A percentile compares a stretch with the other conserved stretches of the same genome.
phyloP scores from a whole-genome alignment of 2,888 invertebrate species.

The Andrena minutula region DNA sequence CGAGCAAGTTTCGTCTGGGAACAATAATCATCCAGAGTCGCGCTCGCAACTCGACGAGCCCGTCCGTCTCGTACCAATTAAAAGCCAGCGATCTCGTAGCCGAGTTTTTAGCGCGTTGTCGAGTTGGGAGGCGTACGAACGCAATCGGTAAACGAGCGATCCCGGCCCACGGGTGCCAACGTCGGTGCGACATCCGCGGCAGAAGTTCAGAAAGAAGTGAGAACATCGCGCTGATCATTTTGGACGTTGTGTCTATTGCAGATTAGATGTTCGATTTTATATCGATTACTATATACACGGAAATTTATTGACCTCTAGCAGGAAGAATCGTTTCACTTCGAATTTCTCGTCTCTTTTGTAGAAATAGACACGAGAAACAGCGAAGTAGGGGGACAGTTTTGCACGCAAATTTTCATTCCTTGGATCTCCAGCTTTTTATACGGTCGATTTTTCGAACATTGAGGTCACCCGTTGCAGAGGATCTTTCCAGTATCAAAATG shows the following conservation, averaged over 20 bases:
- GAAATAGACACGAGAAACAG: background rate
- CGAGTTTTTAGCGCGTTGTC: conserved; percentile 43
- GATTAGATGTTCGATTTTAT: conserved; percentile 18
- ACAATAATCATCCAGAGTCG: conserved; percentile 38
- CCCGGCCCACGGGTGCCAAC: conserved; percentile 60
- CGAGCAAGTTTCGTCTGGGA: conserved; percentile 43
- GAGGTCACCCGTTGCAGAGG: background rate
- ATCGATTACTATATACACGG: background rate
- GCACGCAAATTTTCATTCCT: background rate
- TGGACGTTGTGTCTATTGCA: conserved; percentile 9
- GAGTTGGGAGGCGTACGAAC: conserved; percentile 32
- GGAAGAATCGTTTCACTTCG: background rate
- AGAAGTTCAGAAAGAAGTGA: background rate
- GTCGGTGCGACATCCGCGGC: conserved; percentile 11
- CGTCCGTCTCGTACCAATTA: conserved; percentile 42
- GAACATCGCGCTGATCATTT: conserved; percentile 8
- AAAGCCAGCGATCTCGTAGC: conserved; percentile 15
- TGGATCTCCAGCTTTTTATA: conserved; percentile 11
- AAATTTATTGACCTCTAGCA: background rate
- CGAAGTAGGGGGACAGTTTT: background rate
- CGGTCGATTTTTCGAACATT: background rate
- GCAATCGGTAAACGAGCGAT: background rate
- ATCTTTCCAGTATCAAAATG: background rate
- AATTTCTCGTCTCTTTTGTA: background rate
- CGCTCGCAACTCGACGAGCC: conserved; percentile 44